These are phyloP conservation scores for Neomonachus schauinslandi DNA, from an alignment of 2,113 vertebrate genomes.

Conservation along the genomic window DNA sequence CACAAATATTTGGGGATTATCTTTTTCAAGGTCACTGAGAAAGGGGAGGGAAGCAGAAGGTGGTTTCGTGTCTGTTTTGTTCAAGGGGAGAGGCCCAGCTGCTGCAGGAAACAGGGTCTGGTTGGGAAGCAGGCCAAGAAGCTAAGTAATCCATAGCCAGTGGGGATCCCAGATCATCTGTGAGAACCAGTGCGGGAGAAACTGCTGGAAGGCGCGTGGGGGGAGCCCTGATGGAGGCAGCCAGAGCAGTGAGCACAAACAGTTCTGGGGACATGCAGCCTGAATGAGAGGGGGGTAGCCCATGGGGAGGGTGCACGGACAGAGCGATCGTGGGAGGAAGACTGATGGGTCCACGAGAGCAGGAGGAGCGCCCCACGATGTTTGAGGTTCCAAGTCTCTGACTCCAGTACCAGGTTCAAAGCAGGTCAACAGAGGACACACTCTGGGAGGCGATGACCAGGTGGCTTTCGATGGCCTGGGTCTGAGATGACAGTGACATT, in stretches of 20 bases:
- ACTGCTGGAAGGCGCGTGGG: fast-evolving
- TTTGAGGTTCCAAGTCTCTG: not conserved
- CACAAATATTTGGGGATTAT: not conserved
- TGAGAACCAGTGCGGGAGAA: not conserved
- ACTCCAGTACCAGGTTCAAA: not conserved
- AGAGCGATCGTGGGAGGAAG: not conserved
- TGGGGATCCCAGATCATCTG: not conserved
- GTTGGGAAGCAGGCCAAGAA: not conserved
- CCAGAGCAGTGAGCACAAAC: not conserved
- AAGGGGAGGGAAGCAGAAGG: not conserved
- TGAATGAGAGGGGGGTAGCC: not conserved
- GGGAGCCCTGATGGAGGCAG: not conserved
- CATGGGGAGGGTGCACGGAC: not conserved
- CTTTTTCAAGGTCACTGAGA: not conserved
- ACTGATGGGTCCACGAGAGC: not conserved
- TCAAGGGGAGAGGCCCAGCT: too few species aligned
- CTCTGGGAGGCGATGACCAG: fast-evolving
- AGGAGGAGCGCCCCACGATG: not conserved
- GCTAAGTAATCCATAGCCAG: not conserved
- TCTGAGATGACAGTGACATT: not conserved
- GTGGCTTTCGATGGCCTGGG: not conserved
- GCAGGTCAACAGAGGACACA: fast-evolving
- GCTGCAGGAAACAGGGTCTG: not conserved
- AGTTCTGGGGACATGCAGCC: not conserved
- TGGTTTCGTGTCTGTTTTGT: not conserved